These are phyloP conservation scores for Galerucella pusilla DNA, from an alignment of 2,888 invertebrate species.

Conservation along the genomic window DNA sequence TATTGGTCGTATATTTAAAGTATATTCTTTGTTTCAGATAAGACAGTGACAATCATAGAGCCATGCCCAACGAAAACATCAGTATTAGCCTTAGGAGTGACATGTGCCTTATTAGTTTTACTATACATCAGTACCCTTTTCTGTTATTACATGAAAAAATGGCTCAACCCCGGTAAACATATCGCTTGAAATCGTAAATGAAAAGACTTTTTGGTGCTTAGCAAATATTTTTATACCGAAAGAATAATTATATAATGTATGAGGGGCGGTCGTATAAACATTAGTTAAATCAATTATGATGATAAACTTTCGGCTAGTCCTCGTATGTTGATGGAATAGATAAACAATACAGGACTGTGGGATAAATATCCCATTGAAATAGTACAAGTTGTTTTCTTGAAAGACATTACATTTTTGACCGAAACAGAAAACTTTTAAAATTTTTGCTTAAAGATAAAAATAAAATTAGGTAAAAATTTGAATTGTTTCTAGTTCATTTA, in stretches of 20 bases:
- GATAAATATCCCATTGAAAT: constrained; percentile 43
- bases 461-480: constrained; percentile 2
- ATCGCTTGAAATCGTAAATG: constrained; percentile 69
- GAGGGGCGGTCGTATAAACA: constrained; percentile 27
- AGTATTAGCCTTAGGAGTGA: constrained; percentile 89
- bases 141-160: constrained; percentile 94
- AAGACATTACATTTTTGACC: not conserved
- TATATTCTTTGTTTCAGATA: constrained; percentile 71
- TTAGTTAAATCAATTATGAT: constrained; percentile 15
- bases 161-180: constrained; percentile 87
- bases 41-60: constrained; percentile 90
- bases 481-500: not conserved
- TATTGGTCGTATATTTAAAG: not conserved
- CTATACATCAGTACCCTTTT: constrained; percentile 92
- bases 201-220: constrained; percentile 49
- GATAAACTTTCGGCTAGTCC: constrained; percentile 21
- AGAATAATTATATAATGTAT: constrained; percentile 36
- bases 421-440: not conserved
- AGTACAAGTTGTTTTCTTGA: not conserved
- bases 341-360: constrained; percentile 25
- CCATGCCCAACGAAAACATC: constrained; percentile 93
- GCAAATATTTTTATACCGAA: constrained; percentile 36
- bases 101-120: constrained; percentile 88
- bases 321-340: constrained; percentile 35
- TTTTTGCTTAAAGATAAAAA: not conserved